Base-by-base conservation (phyloP, 2,797 vertebrate species). In the Hybognathus amarus region DNA sequence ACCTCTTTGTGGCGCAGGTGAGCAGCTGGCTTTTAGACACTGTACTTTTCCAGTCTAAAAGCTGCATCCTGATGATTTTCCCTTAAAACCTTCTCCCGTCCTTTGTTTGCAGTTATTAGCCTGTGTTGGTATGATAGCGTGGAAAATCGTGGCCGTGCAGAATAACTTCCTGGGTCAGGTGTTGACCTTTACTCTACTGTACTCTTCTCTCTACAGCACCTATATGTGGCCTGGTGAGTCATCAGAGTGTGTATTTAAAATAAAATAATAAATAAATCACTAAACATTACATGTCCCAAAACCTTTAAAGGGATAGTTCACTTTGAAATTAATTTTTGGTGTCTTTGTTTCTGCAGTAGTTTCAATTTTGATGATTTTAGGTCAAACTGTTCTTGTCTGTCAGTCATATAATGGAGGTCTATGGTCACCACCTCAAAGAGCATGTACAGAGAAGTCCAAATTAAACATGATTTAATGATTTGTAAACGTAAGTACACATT, bases 1-100 rank as follows among this genome's bases (percentile, higher is more conserved):
- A 99, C 90, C 94, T 99, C 63, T 95, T 98, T 80, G 89, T 97
- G 85, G 97, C 98, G 61, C 98, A 99, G 96, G 98, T 97, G 86
- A 95, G 94, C 63, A 40, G 30, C 11, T 73, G 0, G 8, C 18
- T 9, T 78, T 66, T 36, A 27, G 45, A 38, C 52, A 27, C 20
- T 42, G 22, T 69, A 30, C 10, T 40, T 9, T 8, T 40, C 1
- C 38, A 2, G 38, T 42, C 40, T n/a, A 40, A 40, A 36, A 40
- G 12, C 12, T 42, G 42, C 42, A 45, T 1, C 42, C 12, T 13
- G 42, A 45, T 45, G 42, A 13, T 47, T 47, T 47, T 47, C 45
- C 45, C 30, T 33, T 33, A 33, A 33, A 20, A 59, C 3, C 12
- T 40, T 13, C n/a, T 54, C 20, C 47, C 15, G 17, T 45, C 12